phyloP scores from a whole-genome alignment of 1,140 invertebrate species.

The Agrypnia vestita region DNA sequence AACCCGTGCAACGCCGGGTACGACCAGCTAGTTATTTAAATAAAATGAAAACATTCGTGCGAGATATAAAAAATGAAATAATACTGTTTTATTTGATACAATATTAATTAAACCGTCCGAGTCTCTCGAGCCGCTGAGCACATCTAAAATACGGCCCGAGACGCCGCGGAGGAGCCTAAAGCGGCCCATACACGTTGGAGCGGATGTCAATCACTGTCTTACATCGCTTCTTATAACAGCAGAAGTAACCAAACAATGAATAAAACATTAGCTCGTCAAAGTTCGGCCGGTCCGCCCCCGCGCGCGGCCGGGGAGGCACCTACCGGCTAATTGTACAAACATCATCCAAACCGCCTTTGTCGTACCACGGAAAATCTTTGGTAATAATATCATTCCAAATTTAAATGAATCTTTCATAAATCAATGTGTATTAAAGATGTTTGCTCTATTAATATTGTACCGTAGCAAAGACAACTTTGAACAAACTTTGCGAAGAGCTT shows the following conservation, averaged over 20 bases:
- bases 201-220: slow-evolving; percentile 51
- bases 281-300: background rate
- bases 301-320: too few relatives aligned
- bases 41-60: too few relatives aligned
- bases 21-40: too few relatives aligned
- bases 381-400: background rate
- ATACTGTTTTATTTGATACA: too few relatives aligned
- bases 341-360: slow-evolving; percentile 3
- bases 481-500: too few relatives aligned
- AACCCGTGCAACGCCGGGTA: too few relatives aligned
- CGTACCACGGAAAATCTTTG: background rate
- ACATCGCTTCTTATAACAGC: slow-evolving; percentile 19
- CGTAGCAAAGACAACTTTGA: too few relatives aligned
- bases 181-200: background rate
- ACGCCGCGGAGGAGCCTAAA: background rate
- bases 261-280: slow-evolving; percentile 51
- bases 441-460: too few relatives aligned
- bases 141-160: background rate
- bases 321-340: too few relatives aligned
- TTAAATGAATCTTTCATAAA: too few relatives aligned
- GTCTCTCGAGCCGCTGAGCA: background rate
- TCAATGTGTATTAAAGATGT: too few relatives aligned
- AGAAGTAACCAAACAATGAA: slow-evolving; percentile 54
- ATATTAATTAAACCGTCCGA: background rate
- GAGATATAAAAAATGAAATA: too few relatives aligned